Evolutionary conservation across 1,140 invertebrate genomes (phyloP).

Genomic region (Penaeus indicus): DNA sequence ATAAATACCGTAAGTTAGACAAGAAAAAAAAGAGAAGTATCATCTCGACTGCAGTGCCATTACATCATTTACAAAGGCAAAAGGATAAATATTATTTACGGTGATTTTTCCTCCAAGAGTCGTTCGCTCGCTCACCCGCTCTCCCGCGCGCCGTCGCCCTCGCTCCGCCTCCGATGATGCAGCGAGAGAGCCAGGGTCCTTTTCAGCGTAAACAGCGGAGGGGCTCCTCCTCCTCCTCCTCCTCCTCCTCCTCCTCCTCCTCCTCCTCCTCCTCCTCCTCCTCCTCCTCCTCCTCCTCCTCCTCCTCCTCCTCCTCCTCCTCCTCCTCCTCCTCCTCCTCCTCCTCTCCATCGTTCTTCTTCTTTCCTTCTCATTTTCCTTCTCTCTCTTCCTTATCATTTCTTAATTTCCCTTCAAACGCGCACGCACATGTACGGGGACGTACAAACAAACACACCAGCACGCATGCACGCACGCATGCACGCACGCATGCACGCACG

Average conservation of each 20-base stretch:
- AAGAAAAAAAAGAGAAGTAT: too few relatives aligned
- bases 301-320: neutral
- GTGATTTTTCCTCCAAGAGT: too few relatives aligned
- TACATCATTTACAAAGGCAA: too few relatives aligned
- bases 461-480: neutral
- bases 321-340: neutral
- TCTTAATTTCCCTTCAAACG: neutral
- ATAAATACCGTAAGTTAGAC: too few relatives aligned
- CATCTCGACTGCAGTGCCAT: too few relatives aligned
- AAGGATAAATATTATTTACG: too few relatives aligned
- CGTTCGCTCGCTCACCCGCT: too few relatives aligned
- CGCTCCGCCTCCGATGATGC: too few relatives aligned
- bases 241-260: neutral
- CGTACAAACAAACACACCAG: neutral
- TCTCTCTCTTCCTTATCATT: neutral
- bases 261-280: neutral
- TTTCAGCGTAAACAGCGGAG: too few relatives aligned
- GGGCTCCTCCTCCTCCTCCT: neutral
- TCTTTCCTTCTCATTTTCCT: too few relatives aligned
- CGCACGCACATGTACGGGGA: neutral
- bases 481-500: constrained; percentile 29
- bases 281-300: neutral
- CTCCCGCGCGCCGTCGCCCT: too few relatives aligned
- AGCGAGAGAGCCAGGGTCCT: too few relatives aligned
- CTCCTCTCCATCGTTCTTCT: neutral